These are phyloP conservation scores for Percopsis transmontana DNA, from an alignment of 2,113 vertebrate genomes.

Conservation along the genomic window DNA sequence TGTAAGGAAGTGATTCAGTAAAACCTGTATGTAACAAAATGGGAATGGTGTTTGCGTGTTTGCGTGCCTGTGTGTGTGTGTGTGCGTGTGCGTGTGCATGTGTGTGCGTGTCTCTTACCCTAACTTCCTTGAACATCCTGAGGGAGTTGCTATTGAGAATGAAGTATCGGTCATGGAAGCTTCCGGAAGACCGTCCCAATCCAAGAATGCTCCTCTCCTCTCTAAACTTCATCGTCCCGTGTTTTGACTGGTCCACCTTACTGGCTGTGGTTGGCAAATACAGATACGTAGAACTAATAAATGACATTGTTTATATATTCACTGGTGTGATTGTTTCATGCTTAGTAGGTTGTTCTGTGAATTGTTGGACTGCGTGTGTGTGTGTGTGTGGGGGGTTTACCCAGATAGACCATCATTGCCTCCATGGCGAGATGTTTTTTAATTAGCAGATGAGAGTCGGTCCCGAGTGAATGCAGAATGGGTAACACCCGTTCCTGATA, in stretches of 20 bases:
- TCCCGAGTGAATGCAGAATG: constrained; percentile 86
- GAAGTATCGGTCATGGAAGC: constrained; percentile 92
- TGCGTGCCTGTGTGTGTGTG: not conserved
- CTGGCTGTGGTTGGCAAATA: constrained; percentile 71
- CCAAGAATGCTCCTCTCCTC: constrained; percentile 88
- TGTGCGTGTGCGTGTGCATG: not conserved
- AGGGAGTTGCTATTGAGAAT: constrained; percentile 86
- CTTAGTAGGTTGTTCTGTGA: not conserved
- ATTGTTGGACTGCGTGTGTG: constrained; percentile 3
- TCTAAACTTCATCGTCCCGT: constrained; percentile 91
- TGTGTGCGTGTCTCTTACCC: constrained; percentile 75
- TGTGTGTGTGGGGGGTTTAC: constrained; percentile 64
- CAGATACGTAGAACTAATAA: not conserved
- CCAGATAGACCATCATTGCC: constrained; percentile 84
- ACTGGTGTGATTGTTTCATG: not conserved
- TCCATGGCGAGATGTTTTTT: constrained; percentile 90
- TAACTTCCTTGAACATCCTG: constrained; percentile 91
- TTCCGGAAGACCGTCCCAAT: constrained; percentile 80
- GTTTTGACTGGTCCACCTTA: constrained; percentile 86
- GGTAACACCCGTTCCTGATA: constrained; percentile 89
- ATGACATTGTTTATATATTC: not conserved
- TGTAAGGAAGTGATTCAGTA: no score
- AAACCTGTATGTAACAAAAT: not conserved
- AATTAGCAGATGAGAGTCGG: constrained; percentile 86
- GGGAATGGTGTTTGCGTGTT: not conserved